Conservation (phyloP, 1,140 invertebrate genomes). For the Planococcus citri region DNA sequence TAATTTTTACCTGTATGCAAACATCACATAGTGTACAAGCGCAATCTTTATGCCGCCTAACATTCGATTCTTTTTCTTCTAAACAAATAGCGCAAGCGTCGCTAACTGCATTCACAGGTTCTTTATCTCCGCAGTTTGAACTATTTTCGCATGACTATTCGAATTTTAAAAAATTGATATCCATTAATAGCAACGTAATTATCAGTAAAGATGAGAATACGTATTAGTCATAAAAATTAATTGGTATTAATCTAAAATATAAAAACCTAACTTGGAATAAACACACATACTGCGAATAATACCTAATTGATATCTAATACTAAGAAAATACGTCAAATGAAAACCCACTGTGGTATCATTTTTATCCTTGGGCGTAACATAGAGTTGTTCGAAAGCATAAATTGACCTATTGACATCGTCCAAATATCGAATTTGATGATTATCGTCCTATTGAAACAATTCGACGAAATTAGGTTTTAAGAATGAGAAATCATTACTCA, state of each 20-base stretch:
- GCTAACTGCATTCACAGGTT: background rate
- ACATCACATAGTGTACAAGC: constrained; percentile 44
- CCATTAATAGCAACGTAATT: too few species aligned
- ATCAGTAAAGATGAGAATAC: too few species aligned
- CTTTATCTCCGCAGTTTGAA: background rate
- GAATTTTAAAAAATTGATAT: background rate
- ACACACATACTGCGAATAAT: too few species aligned
- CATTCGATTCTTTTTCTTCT: constrained; percentile 44
- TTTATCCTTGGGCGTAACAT: background rate
- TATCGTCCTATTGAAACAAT: constrained; percentile 43
- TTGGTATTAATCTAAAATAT: too few species aligned
- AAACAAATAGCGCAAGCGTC: constrained; percentile 47
- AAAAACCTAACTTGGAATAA: too few species aligned
- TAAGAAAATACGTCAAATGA: too few species aligned
- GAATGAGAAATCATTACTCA: constrained; percentile 20
- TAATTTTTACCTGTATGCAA: constrained; percentile 43
- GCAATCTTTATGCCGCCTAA: constrained; percentile 42
- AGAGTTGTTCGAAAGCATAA: constrained; percentile 40
- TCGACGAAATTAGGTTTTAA: background rate
- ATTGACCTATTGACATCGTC: constrained; percentile 42
- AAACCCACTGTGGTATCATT: background rate
- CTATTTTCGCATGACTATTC: background rate
- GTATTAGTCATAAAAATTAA: too few species aligned
- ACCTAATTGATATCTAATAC: too few species aligned
- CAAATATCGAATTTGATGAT: constrained; percentile 40